These are phyloP conservation scores for Menidia beryllina DNA, from an alignment of 2,113 vertebrate genomes.

Conservation along the genomic window DNA sequence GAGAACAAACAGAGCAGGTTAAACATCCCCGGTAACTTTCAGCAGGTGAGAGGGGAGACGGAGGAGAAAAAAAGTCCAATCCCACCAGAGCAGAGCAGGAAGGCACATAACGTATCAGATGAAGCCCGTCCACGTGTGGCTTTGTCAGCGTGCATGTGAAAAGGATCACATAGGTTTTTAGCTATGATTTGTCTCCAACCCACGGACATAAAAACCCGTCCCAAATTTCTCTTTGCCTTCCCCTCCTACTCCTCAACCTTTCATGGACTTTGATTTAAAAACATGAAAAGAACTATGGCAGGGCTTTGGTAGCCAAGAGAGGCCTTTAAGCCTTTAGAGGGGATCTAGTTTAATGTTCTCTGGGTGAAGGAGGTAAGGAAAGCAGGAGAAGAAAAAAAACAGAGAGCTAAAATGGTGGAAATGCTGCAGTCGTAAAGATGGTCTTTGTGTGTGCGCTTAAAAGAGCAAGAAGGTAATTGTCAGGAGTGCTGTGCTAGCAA, in stretches of 20 bases:
- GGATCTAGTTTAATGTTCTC: constrained; percentile 76
- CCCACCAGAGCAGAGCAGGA: constrained; percentile 54
- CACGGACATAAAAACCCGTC: constrained; percentile 57
- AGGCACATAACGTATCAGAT: constrained; percentile 68
- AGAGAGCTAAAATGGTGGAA: constrained; percentile 54
- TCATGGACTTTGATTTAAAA: constrained; percentile 72
- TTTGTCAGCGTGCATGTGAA: constrained; percentile 12
- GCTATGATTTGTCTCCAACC: constrained; percentile 62
- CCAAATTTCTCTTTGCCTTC: constrained; percentile 44
- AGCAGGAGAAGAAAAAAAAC: constrained; percentile 33
- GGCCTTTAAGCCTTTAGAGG: constrained; percentile 70
- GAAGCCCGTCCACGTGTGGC: constrained; percentile 20
- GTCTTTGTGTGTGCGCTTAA: constrained; percentile 50
- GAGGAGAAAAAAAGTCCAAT: constrained; percentile 56
- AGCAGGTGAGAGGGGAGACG: constrained; percentile 63
- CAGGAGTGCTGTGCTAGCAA: constrained; percentile 61
- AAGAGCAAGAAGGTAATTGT: constrained; percentile 65
- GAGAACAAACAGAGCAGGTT: constrained; percentile 40
- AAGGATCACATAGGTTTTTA: constrained; percentile 53
- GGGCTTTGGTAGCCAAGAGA: constrained; percentile 65
- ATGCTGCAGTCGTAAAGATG: constrained; percentile 67
- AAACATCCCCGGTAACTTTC: constrained; percentile 59
- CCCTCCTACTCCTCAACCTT: constrained; percentile 42
- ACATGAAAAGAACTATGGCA: constrained; percentile 65
- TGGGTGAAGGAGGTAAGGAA: constrained; percentile 64